Conservation (phyloP, 1,140 invertebrate genomes). For the Sogatella furcifera region DNA sequence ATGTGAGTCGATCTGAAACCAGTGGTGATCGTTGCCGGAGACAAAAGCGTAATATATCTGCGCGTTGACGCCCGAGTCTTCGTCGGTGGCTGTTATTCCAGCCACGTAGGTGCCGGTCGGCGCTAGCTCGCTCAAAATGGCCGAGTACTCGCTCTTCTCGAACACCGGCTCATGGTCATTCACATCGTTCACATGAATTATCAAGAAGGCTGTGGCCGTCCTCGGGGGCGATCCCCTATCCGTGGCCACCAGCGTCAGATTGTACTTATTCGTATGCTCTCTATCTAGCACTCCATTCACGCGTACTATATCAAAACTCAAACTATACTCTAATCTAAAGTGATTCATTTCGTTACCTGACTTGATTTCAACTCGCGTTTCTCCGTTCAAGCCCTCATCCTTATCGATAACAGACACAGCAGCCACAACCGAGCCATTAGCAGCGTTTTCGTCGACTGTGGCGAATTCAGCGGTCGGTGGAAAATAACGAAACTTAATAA, state of each 20-base stretch:
- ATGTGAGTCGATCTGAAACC: conserved; percentile 74
- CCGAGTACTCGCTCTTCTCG: conserved; percentile 83
- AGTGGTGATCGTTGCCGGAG: conserved; percentile 73
- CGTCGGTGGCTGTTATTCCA: conserved; percentile 79
- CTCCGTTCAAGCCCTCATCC: conserved; percentile 83
- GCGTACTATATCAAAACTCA: conserved; percentile 78
- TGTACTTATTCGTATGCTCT: conserved; percentile 85
- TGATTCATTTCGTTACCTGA: conserved; percentile 84
- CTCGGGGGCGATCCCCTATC: conserved; percentile 78
- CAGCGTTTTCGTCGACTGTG: conserved; percentile 87
- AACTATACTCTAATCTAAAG: conserved; percentile 73
- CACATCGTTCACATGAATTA: conserved; percentile 88
- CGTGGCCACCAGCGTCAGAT: conserved; percentile 80
- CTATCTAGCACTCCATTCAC: conserved; percentile 85
- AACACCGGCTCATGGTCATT: conserved; percentile 93
- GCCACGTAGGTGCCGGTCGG: conserved; percentile 79
- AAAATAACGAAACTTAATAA: conserved; percentile 83
- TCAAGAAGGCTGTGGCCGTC: conserved; percentile 73
- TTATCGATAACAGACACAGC: conserved; percentile 85
- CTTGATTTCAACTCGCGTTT: conserved; percentile 70
- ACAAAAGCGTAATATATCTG: conserved; percentile 79
- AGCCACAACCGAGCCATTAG: conserved; percentile 80
- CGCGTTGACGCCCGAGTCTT: conserved; percentile 82
- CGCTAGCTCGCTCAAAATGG: conserved; percentile 74
- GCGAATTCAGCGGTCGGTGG: conserved; percentile 70